Base-by-base conservation (phyloP, 2,113 vertebrate genomes). In the Abramis brama region DNA sequence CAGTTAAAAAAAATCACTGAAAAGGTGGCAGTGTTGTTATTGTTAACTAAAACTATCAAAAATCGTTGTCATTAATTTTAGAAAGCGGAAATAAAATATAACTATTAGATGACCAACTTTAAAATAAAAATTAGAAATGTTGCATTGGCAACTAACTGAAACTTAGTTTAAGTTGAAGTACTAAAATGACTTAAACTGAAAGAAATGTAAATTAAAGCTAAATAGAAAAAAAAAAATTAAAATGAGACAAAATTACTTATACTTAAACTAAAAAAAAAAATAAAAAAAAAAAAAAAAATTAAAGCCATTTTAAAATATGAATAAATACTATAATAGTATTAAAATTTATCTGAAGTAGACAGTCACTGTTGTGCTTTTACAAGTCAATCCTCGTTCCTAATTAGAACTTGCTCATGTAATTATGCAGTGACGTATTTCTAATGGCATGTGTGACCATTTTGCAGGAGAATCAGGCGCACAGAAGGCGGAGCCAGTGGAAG, bases 391-490 rank as follows among this genome's bases (percentile, higher is more conserved):
- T 21, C 0, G 0, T 36, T 71, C 68, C 19, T 23, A 19, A 74
- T 74, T 25, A n/a, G 13, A 21, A 19, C n/a, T 7, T 76, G 11
- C 55, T n/a, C 1, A n/a, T 81, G 36, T 36, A 27, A 36, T n/a
- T 59, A 43, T 13, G 1, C 81, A 6, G 2, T n/a, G 71, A 77
- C 23, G 23, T 50, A 50, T 70, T 25, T 19, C 12, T 83, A 27
- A n/a, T 30, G 27, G 17, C 33, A 75, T 23, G 19, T 75, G 15
- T 60, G 9, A 11, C 39, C 89, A 92, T 87, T 85, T 82, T 87
- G 71, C 91, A 87, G 82, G 85, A 84, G 95, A 94, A 45, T 81
- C 93, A 66, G 87, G 93, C 57, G 89, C 93, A 55, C 43, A 88
- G 78, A 86, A 78, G 64, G 17, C 25, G 12, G 87, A 83, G 36